Evolutionary conservation across 1,140 invertebrate species (phyloP).

Genomic region (Pararge aegeria): DNA sequence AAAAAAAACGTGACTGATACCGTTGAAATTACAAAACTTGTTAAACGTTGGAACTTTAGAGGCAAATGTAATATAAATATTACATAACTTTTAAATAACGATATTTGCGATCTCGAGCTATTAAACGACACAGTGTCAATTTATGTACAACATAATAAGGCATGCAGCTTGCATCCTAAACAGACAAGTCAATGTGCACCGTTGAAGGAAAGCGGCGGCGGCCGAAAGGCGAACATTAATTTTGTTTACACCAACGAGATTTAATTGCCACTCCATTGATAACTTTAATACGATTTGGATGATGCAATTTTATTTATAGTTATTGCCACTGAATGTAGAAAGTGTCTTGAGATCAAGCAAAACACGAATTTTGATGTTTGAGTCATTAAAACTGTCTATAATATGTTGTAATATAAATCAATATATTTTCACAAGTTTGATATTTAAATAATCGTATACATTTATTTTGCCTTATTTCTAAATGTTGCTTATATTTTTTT

Average conservation of each 20-base stretch:
- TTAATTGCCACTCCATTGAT: constrained; percentile 61
- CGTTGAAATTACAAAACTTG: too few species aligned
- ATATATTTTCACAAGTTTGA: neutral
- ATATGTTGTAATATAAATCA: neutral
- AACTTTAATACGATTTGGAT: constrained; percentile 55
- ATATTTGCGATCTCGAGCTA: neutral
- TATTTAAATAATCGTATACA: neutral
- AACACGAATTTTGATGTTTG: neutral
- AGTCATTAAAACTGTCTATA: neutral
- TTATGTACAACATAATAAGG: neutral
- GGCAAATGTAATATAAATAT: neutral
- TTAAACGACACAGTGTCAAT: neutral
- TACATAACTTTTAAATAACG: neutral
- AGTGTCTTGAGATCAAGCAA: constrained; percentile 27
- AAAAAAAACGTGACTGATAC: too few species aligned
- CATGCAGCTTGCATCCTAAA: constrained; percentile 1
- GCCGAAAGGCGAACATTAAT: constrained; percentile 53
- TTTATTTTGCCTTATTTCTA: neutral
- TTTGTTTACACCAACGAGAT: constrained; percentile 43
- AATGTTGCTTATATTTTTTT: neutral
- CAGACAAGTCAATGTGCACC: constrained; percentile 5
- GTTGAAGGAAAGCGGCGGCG: constrained; percentile 9
- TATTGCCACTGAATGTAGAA: constrained; percentile 43
- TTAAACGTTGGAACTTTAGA: too few species aligned
- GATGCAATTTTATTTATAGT: constrained; percentile 55